Conservation (phyloP, 1,140 invertebrate genomes). For the Grapholita molesta region DNA sequence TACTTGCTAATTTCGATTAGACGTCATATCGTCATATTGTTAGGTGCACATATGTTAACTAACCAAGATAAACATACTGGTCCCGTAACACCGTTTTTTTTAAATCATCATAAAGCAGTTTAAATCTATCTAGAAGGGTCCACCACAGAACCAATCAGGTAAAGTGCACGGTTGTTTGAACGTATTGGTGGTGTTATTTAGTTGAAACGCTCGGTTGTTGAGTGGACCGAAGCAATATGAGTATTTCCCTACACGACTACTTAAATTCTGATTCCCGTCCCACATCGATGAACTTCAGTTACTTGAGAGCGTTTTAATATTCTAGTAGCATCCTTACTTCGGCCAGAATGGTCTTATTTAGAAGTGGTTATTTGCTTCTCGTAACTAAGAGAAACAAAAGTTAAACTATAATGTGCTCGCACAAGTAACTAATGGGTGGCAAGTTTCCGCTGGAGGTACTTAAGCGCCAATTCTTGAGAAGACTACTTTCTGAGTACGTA, state of each 20-base stretch:
- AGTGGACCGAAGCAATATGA: slow-evolving; percentile 36
- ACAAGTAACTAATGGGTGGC: slow-evolving; percentile 67
- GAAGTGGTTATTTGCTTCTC: slow-evolving; percentile 48
- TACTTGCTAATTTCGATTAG: background rate
- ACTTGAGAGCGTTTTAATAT: background rate
- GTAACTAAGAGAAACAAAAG: slow-evolving; percentile 58
- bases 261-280: too few relatives aligned
- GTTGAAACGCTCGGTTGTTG: slow-evolving; percentile 67
- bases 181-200: slow-evolving; percentile 56
- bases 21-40: background rate
- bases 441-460: slow-evolving; percentile 67
- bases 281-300: background rate
- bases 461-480: slow-evolving; percentile 64
- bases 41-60: too few relatives aligned
- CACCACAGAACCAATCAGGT: slow-evolving; percentile 67
- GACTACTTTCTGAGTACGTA: slow-evolving; percentile 66
- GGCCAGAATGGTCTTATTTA: slow-evolving; percentile 26
- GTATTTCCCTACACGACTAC: too few relatives aligned
- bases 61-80: too few relatives aligned
- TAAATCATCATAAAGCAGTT: slow-evolving; percentile 22
- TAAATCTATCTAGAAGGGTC: slow-evolving; percentile 49
- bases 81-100: too few relatives aligned
- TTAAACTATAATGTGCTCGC: slow-evolving; percentile 69
- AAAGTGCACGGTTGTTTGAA: slow-evolving; percentile 56
- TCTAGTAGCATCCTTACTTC: background rate